Evolutionary conservation across 2,113 vertebrate genomes (phyloP), one percentile per base, ranked within the genome.

Genomic region (Leucopsar rothschildi): DNA sequence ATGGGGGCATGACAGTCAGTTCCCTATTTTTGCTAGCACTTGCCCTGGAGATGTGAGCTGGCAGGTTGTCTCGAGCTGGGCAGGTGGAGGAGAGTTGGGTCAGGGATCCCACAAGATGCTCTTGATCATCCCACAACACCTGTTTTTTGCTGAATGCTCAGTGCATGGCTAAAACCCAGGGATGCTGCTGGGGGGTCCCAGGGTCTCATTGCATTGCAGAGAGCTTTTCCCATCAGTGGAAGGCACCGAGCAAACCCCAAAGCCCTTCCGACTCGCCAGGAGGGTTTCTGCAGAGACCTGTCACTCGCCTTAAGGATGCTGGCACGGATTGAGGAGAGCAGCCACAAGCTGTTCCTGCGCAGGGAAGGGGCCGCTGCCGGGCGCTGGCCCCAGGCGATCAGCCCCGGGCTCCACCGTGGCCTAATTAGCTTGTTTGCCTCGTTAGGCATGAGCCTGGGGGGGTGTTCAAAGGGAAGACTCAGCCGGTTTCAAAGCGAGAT

Each of bases 371-470:
- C 72, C 0, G 63, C 72, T 70, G 80, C 76, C 2, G 12, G 82
- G 78, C 4, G 2, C 82, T 76, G 79, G 92, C 95, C 94, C 80
- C 76, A 94, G 91, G 95, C 72, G 8, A 94, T 88, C 47, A 86
- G 92, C 95, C 88, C 64, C 1, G 7, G 82, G 96, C 91, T 93
- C 94, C 76, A 77, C 75, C 5, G 31, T 3, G 56, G 95, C 94
- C 91, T 97, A 93, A 97, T 95, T 96, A 96, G 64, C 86, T 93
- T 37, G 18, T 90, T 92, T 90, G 92, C 88, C 86, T 95, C 76
- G 4, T 91, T 95, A 93, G 91, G 60, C 93, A 42, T 28, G 56
- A 77, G 84, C 87, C 59, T 75, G 57, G 78, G 73, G 86, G 56
- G 21, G 2, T 49, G 82, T 94, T 95, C 95, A 94, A 96, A 96